These are phyloP conservation scores for Pelvicachromis taeniatus DNA, from an alignment of 2,113 vertebrate genomes.

Conservation along the genomic window DNA sequence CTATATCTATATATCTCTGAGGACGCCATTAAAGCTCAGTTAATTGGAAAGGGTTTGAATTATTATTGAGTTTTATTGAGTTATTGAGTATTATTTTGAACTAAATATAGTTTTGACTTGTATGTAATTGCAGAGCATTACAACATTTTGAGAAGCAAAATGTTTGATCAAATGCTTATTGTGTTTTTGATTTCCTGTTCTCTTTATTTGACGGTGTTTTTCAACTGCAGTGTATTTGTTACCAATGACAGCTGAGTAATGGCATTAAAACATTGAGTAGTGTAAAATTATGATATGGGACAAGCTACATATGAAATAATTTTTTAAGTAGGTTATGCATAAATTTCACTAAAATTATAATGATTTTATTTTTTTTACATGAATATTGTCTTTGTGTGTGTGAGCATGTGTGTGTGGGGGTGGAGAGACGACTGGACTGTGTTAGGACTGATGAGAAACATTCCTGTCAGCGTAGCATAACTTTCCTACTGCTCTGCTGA, in stretches of 20 bases:
- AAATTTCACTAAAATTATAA: not conserved
- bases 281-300: not conserved
- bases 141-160: no score
- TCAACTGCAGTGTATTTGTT: not conserved
- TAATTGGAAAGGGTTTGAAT: not conserved
- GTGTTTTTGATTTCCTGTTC: not conserved
- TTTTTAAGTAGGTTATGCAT: not conserved
- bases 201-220: not conserved
- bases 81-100: not conserved
- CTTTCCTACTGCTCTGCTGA: constrained; percentile 88
- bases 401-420: not conserved
- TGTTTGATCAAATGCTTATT: not conserved
- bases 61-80: no score
- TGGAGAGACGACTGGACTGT: constrained; percentile 84
- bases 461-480: constrained; percentile 93
- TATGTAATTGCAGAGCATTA: no score
- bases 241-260: not conserved
- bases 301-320: not conserved
- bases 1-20: no score
- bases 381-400: not conserved
- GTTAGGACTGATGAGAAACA: constrained; percentile 83
- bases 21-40: not conserved
- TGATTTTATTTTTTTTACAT: not conserved
- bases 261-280: not conserved
- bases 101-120: no score